Evolutionary conservation across 2,888 invertebrate species (phyloP).

Genomic region (Flexamia atlantica): DNA sequence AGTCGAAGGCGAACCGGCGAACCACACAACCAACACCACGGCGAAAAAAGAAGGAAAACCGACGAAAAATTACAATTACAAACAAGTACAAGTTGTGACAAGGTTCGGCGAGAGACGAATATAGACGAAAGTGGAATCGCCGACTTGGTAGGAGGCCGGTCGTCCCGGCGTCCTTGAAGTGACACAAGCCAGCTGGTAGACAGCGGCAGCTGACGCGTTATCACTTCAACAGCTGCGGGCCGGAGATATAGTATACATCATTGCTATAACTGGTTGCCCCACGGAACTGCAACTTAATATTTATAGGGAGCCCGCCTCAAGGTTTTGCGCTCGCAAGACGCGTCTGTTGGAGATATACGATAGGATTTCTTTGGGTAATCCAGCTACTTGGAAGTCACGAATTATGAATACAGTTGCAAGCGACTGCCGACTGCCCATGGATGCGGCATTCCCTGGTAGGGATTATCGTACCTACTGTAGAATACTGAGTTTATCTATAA

Average conservation of each 20-base stretch:
- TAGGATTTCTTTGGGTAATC: too few relatives aligned
- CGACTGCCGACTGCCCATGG: too few relatives aligned
- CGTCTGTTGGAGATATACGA: too few relatives aligned
- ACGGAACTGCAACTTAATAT: slow-evolving; percentile 29
- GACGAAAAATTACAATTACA: slow-evolving; percentile 21
- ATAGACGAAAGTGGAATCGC: background rate
- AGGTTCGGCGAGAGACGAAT: background rate
- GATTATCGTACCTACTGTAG: too few relatives aligned
- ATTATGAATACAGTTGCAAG: too few relatives aligned
- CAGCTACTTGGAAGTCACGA: too few relatives aligned
- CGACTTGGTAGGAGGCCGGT: slow-evolving; percentile 12
- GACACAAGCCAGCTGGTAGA: slow-evolving; percentile 25
- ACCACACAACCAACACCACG: too few relatives aligned
- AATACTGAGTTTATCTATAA: too few relatives aligned
- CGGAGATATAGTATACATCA: slow-evolving; percentile 33
- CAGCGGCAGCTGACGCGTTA: slow-evolving; percentile 25
- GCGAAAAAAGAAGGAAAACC: too few relatives aligned
- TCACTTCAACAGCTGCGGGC: slow-evolving; percentile 7
- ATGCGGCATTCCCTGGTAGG: too few relatives aligned
- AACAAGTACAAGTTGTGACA: slow-evolving; percentile 19
- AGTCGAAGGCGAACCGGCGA: too few relatives aligned
- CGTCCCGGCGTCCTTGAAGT: slow-evolving; percentile 10
- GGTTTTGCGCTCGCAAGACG: background rate
- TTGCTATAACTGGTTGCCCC: slow-evolving; percentile 43
- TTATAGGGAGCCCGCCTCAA: background rate